A percentile compares a stretch with the other conserved stretches of the same genome.
These are phyloP conservation scores for Malthinus seriepunctatus DNA, from an alignment of 2,888 invertebrate species.

Conservation along the genomic window DNA sequence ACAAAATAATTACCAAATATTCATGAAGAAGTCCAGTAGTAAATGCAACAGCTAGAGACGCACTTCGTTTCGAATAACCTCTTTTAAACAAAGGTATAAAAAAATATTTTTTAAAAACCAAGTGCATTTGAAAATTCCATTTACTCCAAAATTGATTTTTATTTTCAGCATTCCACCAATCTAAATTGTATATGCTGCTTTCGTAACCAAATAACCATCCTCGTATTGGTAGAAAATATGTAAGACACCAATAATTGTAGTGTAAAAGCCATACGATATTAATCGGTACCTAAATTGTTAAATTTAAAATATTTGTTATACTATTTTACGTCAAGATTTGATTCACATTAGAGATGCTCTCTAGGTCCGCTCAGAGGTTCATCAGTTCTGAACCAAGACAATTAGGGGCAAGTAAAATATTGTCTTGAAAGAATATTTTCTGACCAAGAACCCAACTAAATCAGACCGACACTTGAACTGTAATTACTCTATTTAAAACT, in stretches of 20 bases:
- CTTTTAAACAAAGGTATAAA: not conserved
- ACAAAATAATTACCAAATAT: slow-evolving; percentile 1
- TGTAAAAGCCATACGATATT: not conserved
- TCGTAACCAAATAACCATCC: not conserved
- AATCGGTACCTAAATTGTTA: not conserved
- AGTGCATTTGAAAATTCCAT: not conserved
- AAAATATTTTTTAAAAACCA: not conserved
- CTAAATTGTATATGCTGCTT: not conserved
- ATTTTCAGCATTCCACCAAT: slow-evolving; percentile 5
- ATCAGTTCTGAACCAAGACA: too few species aligned
- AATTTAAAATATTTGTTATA: too few species aligned
- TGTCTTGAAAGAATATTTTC: too few species aligned
- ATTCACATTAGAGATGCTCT: too few species aligned
- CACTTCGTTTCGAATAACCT: not conserved
- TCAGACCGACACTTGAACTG: too few species aligned
- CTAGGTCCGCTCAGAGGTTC: too few species aligned
- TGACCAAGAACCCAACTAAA: too few species aligned
- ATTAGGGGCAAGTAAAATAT: not conserved
- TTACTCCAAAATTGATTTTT: not conserved
- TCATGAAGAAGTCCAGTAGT: not conserved
- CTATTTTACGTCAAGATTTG: too few species aligned
- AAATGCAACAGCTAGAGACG: not conserved
- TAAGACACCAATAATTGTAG: not conserved
- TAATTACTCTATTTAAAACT: too few species aligned
- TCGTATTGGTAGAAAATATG: not conserved